phyloP scores from a whole-genome alignment of 2,113 vertebrate species.

The Chamaetylas fuelleborni region DNA sequence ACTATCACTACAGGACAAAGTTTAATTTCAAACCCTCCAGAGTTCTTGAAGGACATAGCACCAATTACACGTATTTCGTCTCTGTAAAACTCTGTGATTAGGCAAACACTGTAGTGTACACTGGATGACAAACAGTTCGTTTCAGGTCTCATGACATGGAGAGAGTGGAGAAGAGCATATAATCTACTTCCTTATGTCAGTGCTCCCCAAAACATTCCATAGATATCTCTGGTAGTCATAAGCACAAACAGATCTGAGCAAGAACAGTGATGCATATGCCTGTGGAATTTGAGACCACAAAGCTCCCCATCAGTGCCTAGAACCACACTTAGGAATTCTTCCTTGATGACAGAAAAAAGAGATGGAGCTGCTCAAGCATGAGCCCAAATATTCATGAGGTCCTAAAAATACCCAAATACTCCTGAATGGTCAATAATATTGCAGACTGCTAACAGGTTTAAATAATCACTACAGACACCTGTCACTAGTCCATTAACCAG shows the following conservation, averaged over 20 bases:
- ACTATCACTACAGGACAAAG: background rate
- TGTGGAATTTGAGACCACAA: background rate
- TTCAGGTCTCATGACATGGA: background rate
- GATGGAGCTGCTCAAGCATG: background rate
- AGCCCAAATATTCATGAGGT: background rate
- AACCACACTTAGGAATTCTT: background rate
- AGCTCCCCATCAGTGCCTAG: background rate
- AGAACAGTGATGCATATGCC: background rate
- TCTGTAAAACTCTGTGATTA: background rate
- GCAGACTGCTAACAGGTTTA: background rate
- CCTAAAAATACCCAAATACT: background rate
- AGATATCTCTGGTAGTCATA: background rate
- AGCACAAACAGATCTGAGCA: background rate
- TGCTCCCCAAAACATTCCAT: background rate
- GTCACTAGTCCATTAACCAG: background rate
- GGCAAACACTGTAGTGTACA: background rate
- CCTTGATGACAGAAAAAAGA: background rate
- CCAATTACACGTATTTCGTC: background rate
- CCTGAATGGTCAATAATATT: background rate
- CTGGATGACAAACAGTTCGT: background rate
- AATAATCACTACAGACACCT: background rate
- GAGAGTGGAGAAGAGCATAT: background rate
- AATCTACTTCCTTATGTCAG: background rate
- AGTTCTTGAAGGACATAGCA: background rate
- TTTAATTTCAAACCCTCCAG: background rate